Conservation (phyloP, 2,113 vertebrate genomes). For the Halcyon malimbica region DNA sequence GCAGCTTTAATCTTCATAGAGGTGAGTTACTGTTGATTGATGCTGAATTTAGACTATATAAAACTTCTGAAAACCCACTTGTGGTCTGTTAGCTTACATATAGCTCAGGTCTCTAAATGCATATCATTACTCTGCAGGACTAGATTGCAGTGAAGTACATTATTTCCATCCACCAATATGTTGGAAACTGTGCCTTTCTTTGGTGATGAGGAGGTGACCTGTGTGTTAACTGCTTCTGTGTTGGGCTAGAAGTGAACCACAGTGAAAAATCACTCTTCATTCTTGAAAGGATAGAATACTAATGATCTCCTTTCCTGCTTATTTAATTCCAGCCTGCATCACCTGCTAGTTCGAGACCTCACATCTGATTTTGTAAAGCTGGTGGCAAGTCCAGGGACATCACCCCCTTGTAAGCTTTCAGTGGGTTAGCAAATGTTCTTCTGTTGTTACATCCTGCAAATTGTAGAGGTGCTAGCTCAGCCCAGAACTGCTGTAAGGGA, state of each 20-base stretch:
- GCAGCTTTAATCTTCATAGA: background rate
- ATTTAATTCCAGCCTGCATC: background rate
- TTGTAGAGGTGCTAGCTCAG: background rate
- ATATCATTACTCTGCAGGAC: background rate
- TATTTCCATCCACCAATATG: background rate
- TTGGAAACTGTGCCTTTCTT: background rate
- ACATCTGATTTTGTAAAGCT: background rate
- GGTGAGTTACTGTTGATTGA: background rate
- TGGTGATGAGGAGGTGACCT: background rate
- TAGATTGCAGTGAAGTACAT: background rate
- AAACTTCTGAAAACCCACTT: background rate
- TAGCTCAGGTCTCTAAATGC: background rate
- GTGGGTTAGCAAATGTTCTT: background rate
- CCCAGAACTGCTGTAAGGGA: background rate
- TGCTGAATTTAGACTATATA: background rate
- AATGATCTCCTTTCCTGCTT: background rate
- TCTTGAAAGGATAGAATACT: background rate
- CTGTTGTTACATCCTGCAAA: background rate
- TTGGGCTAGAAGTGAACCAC: background rate
- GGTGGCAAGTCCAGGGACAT: background rate
- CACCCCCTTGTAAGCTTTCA: background rate
- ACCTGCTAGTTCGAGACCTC: background rate
- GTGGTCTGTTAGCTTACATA: background rate
- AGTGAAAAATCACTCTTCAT: background rate
- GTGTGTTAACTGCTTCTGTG: background rate